Evolutionary conservation across 1,140 invertebrate genomes (phyloP), one percentile per base, ranked within the genome.

Genomic region (Neodiprion pinetum): DNA sequence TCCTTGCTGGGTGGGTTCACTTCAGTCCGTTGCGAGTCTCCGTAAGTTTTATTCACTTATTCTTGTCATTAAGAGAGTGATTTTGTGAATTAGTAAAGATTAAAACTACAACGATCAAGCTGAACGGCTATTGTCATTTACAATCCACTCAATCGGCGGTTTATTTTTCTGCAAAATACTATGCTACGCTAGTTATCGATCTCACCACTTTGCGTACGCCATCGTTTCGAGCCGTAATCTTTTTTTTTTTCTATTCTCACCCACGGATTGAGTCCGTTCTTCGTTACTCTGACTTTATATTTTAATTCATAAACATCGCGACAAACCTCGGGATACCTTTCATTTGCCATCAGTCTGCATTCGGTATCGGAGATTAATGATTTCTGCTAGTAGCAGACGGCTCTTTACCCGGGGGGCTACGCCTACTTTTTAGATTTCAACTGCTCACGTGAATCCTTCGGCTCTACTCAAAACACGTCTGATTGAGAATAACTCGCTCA

Each of bases 401-500:
- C 74, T 69, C 68, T 72, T 17, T 53, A 49, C 53, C 72, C 76
- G 75, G 72, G 82, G 83, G 87, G 84, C 86, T 87, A 88, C 87
- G 87, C 87, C 87, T 88, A 85, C 82, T 84, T 86, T 81, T 82
- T 81, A 69, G 67, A 69, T 69, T 69, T 69, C 67, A 14, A 69
- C 73, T 75, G 77, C 84, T 87, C 86, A 88, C 86, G 86, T 88
- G 86, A 88, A 85, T 83, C 73, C 71, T 73, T 67, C 75, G 74
- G 11, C n/a, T 61, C 53, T 17, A 61, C 53, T 9, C 53, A 61
- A 5, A 61, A 61, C 53, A 40, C 28, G n/a, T 7, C n/a, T 17
- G 3, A 61, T 17, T 17, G 53, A 40, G 5, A 61, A 14, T 61
- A 61, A 14, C 9, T 61, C 11, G 5, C n/a, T 61, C 53, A 8